Base-by-base conservation (phyloP, 2,888 invertebrate genomes). In the Itoplectis maculator region DNA sequence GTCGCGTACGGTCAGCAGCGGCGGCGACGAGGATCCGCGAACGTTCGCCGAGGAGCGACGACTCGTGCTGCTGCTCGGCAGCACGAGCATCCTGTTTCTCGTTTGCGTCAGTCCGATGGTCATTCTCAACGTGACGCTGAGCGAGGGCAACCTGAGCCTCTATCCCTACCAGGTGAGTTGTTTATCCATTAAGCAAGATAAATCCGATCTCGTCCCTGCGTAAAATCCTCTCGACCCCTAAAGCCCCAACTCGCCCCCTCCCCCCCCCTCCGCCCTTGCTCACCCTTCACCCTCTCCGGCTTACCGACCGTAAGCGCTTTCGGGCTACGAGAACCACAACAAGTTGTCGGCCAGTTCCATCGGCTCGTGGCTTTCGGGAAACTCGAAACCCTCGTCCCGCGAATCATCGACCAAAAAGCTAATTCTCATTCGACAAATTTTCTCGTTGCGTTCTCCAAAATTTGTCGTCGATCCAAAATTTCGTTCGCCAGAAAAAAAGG, bases 41-140 rank as follows among this genome's bases (percentile, higher is more conserved):
- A 95, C 95, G 88, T 95, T 95, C 87, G 95, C 96, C 7, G 96
- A 96, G 90, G 96, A 96, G 88, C 93, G 95, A 56, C 93, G 96
- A 9, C 92, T 96, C 45, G 95, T 96, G 84, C 92, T 96, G 56
- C 93, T 96, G 51, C 91, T 96, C 66, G 95, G 95, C 40, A 95
- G 95, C 80, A 96, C 96, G 4, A 95, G 95, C 84, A 94, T 96
- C 69, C 91, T 96, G 56, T 96, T 96, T 91, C 93, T 96, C 66
- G 94, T 95, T 18, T 96, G 96, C 91, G 95, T 96, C 42, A 95
- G 95, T 15, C 96, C 96, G 0, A 96, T 96, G 96, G 95, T 95
- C 73, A 95, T 96, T 84, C 93, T 96, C 13, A 96, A 96, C 88
- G 95, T 96, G 85, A 95, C 95, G 11, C 93, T 96, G 84, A 95